Evolutionary conservation across 2,888 invertebrate species (phyloP), one percentile per base, ranked within the genome.

Genomic region (Lasioglossum villosulum): DNA sequence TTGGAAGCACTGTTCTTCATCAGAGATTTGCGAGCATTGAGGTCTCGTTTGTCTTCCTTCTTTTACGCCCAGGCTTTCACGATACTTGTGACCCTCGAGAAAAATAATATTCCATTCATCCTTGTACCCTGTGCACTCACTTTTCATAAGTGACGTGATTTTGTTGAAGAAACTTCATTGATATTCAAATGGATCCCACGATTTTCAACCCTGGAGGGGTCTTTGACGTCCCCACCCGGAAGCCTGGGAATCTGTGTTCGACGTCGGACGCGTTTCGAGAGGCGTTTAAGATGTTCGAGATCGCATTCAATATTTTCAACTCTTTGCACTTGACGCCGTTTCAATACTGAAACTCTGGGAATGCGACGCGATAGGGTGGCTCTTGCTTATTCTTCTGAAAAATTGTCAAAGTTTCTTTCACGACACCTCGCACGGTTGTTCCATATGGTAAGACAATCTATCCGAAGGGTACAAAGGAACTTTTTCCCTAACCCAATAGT

Each of bases 1-100:
- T 84, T 70, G 52, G 70, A 77, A 83, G 77, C 68, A 74, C 56
- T 56, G 68, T 84, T 70, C 84, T 78, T 74, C 77, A 27, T 77
- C 83, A 48, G 59, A 48, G 56, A 83, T 77, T 83, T 73, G 37
- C 39, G 68, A 78, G 78, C 78, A 59, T 74, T 71, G 42, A 68
- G 59, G 59, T 74, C 68, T 37, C 68, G n/a, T 73, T 74, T n/a
- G 76, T 27, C 52, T 39, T 23, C 39, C 37, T 48, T 12, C 70
- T 70, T 48, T 70, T 39, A 4, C 68, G 68, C 10, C 68, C 37
- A 37, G 34, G 68, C 37, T 37, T 23, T 68, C 63, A 73, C 37
- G 68, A 83, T 39, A 70, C 83, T 74, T 74, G 68, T 45, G 39
- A 48, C 68, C 45, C 68, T 68, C 39, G 19, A 71, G 70, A 30